These are phyloP conservation scores for Eupithecia exiguata DNA, from an alignment of 2,888 invertebrate genomes.

Conservation along the genomic window DNA sequence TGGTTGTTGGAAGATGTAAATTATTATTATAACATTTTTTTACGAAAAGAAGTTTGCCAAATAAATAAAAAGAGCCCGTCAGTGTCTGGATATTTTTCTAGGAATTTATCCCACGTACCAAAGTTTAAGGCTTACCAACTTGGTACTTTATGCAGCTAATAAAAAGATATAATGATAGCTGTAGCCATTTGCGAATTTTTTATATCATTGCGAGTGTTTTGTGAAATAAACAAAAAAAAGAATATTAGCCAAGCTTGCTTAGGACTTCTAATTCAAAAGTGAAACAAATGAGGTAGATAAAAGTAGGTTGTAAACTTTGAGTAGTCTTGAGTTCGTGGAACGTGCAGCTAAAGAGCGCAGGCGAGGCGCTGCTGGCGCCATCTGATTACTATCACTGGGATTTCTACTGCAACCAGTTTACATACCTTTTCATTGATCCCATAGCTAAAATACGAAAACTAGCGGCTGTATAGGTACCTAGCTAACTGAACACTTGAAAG, in stretches of 20 bases:
- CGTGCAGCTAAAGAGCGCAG: slow-evolving; percentile 18
- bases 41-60: background rate
- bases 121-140: background rate
- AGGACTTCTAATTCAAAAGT: background rate
- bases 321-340: slow-evolving; percentile 36
- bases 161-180: too few relatives aligned
- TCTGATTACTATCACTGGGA: slow-evolving; percentile 57
- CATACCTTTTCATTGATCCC: background rate
- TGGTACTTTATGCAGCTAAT: too few relatives aligned
- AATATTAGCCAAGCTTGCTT: too few relatives aligned
- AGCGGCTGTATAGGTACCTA: background rate
- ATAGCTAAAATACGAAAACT: background rate
- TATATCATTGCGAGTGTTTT: too few relatives aligned
- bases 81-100: background rate
- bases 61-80: background rate
- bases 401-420: slow-evolving; percentile 40
- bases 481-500: background rate
- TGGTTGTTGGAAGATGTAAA: background rate
- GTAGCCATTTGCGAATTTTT: too few relatives aligned
- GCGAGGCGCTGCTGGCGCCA: slow-evolving; percentile 42
- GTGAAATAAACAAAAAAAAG: too few relatives aligned
- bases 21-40: background rate
- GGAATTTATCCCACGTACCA: background rate
- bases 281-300: background rate
- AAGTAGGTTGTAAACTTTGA: slow-evolving; percentile 4